Evolutionary conservation across 2,113 vertebrate species (phyloP), one percentile per base, ranked within the genome.

Genomic region (Galemys pyrenaicus): DNA sequence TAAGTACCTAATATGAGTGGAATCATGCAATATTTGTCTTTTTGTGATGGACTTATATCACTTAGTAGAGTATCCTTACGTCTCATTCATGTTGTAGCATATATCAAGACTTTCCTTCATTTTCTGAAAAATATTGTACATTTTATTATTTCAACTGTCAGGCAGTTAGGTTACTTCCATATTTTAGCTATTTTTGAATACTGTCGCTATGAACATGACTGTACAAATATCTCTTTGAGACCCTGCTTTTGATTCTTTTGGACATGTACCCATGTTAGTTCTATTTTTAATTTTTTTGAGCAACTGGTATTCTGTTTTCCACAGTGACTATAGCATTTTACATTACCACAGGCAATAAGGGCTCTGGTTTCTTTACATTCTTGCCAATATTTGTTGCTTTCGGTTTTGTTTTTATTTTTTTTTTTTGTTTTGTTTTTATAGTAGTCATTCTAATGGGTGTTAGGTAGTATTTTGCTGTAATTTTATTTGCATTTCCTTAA

Each of bases 121-220:
- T 35, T 84, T 78, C 82, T 79, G 39, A 92, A 70, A 68, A 78
- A 17, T 78, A 68, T 49, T 86, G 16, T 22, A 19, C 62, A 37
- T 79, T 78, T 86, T 51, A 73, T 92, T 70, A 49, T 62, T 62
- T 79, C 74, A 70, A 49, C 51, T 49, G 73, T 60, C 20, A 32
- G 60, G 41, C 58, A 54, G 19, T 74, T 82, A 28, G 54, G 28
- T 71, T 49, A 19, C 74, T 79, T 87, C 51, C 20, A 79, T 19
- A 20, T 60, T 86, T 78, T 81, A 64, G 84, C 83, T 92, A 15
- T 80, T 93, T 65, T 93, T 56, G 60, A 92, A 77, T 92, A 70
- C 37, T 79, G 35, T 10, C 80, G 2, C 58, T 44, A 12, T 56
- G 84, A 79, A 54, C 30, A 54, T 41, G 44, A 12, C 35, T 87